phyloP scores from a whole-genome alignment of 2,797 vertebrate genomes.

The Catharus ustulatus region DNA sequence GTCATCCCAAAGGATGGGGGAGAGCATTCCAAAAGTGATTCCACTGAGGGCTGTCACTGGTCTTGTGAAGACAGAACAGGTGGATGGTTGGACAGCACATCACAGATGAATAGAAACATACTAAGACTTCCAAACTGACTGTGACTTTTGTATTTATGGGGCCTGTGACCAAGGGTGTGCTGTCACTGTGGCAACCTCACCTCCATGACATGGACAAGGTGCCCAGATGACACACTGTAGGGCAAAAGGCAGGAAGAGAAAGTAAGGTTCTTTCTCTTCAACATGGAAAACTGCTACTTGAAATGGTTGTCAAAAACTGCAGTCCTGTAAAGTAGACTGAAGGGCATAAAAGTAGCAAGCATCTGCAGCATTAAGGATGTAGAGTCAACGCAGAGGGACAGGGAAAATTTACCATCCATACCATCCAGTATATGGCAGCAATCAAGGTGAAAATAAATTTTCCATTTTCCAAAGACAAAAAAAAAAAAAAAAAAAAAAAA shows the following conservation, averaged over 20 bases:
- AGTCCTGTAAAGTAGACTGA: neutral
- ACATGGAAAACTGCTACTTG: neutral
- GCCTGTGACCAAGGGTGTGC: constrained; percentile 3
- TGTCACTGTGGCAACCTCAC: constrained; percentile 44
- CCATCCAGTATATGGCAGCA: neutral
- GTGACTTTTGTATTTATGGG: neutral
- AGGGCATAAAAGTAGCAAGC: neutral
- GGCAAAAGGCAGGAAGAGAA: neutral
- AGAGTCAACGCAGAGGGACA: neutral
- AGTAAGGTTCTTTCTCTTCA: neutral
- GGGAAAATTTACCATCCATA: neutral
- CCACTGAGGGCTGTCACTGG: neutral
- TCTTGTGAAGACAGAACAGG: neutral
- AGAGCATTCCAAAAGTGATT: neutral
- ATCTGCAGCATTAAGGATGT: neutral
- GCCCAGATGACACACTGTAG: neutral
- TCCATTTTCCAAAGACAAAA: neutral
- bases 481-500: neutral
- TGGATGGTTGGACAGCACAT: neutral
- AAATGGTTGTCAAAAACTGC: neutral
- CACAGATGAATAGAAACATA: constrained; percentile 49
- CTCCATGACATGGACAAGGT: neutral
- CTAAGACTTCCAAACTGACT: constrained; percentile 54
- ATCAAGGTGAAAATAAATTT: neutral
- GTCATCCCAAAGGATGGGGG: neutral